Evolutionary conservation across 1,140 invertebrate species (phyloP).

Genomic region (Stegodyphus dumicola): DNA sequence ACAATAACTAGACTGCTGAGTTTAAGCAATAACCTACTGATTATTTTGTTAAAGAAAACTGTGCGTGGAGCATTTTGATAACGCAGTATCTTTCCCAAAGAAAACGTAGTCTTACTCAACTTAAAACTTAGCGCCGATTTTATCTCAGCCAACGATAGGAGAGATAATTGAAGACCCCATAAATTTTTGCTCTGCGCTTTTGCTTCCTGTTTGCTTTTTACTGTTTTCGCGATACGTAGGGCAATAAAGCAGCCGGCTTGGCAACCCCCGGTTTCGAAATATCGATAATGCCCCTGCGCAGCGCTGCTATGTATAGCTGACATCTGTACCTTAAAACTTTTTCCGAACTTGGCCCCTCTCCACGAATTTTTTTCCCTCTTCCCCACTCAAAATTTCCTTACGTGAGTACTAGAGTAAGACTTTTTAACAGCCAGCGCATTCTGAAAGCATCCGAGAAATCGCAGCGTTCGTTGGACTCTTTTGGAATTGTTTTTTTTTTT

Average conservation of each 20-base stretch:
- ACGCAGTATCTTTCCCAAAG: no score
- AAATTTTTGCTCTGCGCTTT: background rate
- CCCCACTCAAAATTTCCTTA: background rate
- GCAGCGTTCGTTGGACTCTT: slow-evolving; percentile 8
- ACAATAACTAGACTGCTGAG: no score
- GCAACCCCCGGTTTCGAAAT: background rate
- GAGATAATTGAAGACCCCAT: no score
- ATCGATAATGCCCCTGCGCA: slow-evolving; percentile 28
- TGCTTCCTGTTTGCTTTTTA: background rate
- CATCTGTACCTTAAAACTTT: slow-evolving; percentile 22
- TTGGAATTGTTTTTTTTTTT: background rate
- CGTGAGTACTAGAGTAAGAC: slow-evolving; percentile 10
- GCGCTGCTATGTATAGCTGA: slow-evolving; percentile 37
- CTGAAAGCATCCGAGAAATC: background rate
- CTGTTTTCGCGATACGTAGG: background rate
- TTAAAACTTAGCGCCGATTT: no score
- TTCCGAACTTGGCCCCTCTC: slow-evolving; percentile 20
- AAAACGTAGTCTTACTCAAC: no score
- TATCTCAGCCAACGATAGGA: no score
- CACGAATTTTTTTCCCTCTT: background rate
- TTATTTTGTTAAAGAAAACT: no score
- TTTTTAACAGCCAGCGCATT: background rate
- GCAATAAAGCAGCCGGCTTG: slow-evolving; percentile 16
- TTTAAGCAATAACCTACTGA: no score
- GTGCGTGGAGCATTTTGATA: no score